phyloP scores from a whole-genome alignment of 2,797 vertebrate genomes.

The Chanos chanos region DNA sequence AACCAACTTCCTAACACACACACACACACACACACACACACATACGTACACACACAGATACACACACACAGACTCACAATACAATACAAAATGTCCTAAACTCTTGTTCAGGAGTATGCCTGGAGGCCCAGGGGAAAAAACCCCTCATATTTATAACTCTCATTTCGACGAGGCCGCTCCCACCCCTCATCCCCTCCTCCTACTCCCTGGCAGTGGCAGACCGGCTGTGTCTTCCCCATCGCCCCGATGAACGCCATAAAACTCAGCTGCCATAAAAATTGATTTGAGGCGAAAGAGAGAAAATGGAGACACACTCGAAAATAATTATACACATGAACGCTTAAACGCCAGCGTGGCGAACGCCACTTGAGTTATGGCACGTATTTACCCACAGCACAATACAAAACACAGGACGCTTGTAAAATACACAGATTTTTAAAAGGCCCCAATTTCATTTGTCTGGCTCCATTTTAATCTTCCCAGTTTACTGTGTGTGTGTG shows the following conservation, averaged over 20 bases:
- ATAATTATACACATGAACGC: slow-evolving; percentile 58
- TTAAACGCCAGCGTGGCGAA: slow-evolving; percentile 45
- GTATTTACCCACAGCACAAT: slow-evolving; percentile 41
- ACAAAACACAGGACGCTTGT: slow-evolving; percentile 33
- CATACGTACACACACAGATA: slow-evolving; percentile 14
- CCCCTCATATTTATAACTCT: slow-evolving; percentile 51
- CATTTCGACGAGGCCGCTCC: slow-evolving; percentile 43
- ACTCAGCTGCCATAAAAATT: slow-evolving; percentile 56
- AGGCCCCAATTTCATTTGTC: slow-evolving; percentile 41
- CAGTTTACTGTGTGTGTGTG: slow-evolving; percentile 31
- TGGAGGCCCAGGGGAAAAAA: slow-evolving; percentile 37
- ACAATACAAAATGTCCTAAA: slow-evolving; percentile 25
- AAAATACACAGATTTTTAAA: slow-evolving; percentile 40
- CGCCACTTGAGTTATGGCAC: slow-evolving; percentile 42
- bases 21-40: not conserved
- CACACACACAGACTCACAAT: slow-evolving; percentile 25
- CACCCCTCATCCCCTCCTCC: no score
- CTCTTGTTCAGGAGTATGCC: slow-evolving; percentile 29
- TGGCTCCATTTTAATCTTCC: slow-evolving; percentile 35
- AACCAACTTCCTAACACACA: slow-evolving; percentile 23
- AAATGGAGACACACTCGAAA: slow-evolving; percentile 57
- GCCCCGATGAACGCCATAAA: slow-evolving; percentile 52
- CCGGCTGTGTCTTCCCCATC: slow-evolving; percentile 40
- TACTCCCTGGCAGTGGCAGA: slow-evolving; percentile 43
- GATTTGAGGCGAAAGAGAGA: slow-evolving; percentile 55